Evolutionary conservation across 2,888 invertebrate genomes (phyloP).

Genomic region (Proisotoma minuta): DNA sequence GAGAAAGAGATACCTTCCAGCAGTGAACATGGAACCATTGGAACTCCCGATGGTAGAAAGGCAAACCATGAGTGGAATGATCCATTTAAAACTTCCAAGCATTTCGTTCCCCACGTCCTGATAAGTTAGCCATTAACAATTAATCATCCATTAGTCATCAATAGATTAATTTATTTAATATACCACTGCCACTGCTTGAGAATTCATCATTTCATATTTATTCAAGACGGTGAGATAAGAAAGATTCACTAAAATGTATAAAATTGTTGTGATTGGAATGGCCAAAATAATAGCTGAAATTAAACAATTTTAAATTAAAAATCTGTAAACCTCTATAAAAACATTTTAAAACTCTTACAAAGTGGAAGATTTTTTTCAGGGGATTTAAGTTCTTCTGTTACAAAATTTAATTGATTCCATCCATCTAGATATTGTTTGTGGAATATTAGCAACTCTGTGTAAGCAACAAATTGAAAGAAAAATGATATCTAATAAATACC

Average conservation of each 20-base stretch:
- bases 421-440: too few species aligned
- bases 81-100: conserved; percentile 72
- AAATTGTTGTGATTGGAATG: conserved; percentile 78
- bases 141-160: too few species aligned
- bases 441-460: too few species aligned
- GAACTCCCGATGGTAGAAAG: conserved; percentile 90
- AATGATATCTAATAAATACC: too few species aligned
- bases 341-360: not conserved
- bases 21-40: conserved; percentile 59
- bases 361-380: conserved; percentile 54
- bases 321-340: not conserved
- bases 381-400: conserved; percentile 90
- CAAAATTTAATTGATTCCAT: conserved; percentile 86
- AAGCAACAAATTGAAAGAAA: too few species aligned
- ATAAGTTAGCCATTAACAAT: too few species aligned
- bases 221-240: conserved; percentile 86
- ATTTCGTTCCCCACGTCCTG: conserved; percentile 52
- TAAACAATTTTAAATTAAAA: not conserved
- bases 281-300: conserved; percentile 82
- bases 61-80: conserved; percentile 87
- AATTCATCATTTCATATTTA: conserved; percentile 71
- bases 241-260: conserved; percentile 83
- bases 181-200: conserved; percentile 82
- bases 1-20: conserved; percentile 42
- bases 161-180: conserved; percentile 51